phyloP scores from a whole-genome alignment of 2,888 invertebrate genomes.

The Exocentrus adspersus region DNA sequence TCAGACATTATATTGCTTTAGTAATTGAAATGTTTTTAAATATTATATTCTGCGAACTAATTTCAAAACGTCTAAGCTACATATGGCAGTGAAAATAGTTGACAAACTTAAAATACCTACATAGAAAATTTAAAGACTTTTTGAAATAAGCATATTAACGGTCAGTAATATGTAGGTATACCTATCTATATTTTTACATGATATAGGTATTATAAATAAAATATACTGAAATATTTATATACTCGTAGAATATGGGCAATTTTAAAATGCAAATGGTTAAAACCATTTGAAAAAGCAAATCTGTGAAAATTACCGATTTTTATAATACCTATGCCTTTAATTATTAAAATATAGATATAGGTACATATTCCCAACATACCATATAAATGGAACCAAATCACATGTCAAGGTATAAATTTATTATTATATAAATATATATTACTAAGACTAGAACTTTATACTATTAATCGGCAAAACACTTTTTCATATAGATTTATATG shows the following conservation, averaged over 20 bases:
- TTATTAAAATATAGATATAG: no score
- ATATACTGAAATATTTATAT: no score
- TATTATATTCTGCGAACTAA: constrained; percentile 34
- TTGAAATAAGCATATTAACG: no score
- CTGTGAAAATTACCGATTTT: no score
- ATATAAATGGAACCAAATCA: background rate
- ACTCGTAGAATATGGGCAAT: no score
- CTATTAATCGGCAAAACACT: constrained; percentile 51
- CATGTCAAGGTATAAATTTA: constrained; percentile 35
- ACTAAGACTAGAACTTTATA: constrained; percentile 53
- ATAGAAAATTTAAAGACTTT: constrained; percentile 39
- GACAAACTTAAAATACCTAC: constrained; percentile 43
- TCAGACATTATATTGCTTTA: constrained; percentile 46
- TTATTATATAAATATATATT: constrained; percentile 39
- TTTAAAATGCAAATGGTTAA: no score
- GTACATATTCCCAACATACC: background rate
- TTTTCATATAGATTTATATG: constrained; percentile 38
- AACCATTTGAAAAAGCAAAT: no score
- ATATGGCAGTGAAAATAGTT: constrained; percentile 61
- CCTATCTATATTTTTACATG: no score
- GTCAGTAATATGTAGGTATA: no score
- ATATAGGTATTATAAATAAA: no score
- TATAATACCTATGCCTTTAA: no score
- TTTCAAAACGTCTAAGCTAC: constrained; percentile 42
- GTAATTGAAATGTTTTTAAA: constrained; percentile 34